Conservation (phyloP, 1,140 invertebrate genomes). For the Brachionus plicatilis region DNA sequence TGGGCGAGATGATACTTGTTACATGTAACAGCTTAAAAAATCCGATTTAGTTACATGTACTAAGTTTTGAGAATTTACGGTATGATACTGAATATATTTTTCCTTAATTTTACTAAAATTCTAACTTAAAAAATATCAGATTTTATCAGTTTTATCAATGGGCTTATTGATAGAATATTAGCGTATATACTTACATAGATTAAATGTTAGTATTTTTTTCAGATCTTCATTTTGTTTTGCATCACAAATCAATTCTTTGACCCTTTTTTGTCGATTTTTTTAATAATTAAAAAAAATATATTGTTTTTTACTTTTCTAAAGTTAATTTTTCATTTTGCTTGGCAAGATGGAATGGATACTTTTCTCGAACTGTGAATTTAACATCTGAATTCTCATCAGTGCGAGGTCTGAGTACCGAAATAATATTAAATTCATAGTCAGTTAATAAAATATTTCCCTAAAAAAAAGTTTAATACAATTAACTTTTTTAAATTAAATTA, state of each 20-base stretch:
- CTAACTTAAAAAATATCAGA: too few relatives aligned
- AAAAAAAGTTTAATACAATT: background rate
- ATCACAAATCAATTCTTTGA: constrained; percentile 62
- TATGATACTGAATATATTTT: too few relatives aligned
- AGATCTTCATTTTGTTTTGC: constrained; percentile 71
- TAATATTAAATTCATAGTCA: constrained; percentile 80
- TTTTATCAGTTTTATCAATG: too few relatives aligned
- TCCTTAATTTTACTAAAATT: too few relatives aligned
- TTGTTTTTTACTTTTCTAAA: constrained; percentile 47
- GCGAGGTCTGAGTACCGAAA: constrained; percentile 86
- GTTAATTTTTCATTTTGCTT: constrained; percentile 60
- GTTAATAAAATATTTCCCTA: constrained; percentile 88
- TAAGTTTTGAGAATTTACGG: too few relatives aligned
- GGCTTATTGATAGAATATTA: background rate
- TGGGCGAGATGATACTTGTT: too few relatives aligned
- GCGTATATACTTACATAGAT: constrained; percentile 61
- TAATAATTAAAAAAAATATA: constrained; percentile 38
- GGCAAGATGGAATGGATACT: constrained; percentile 74
- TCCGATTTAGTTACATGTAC: too few relatives aligned
- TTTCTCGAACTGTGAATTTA: constrained; percentile 81
- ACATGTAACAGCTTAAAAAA: too few relatives aligned
- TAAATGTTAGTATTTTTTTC: constrained; percentile 76
- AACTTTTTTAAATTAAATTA: background rate
- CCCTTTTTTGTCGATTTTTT: constrained; percentile 43
- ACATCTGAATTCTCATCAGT: constrained; percentile 82